Base-by-base conservation (phyloP, 2,888 invertebrate species). In the Eremobia ochroleuca region DNA sequence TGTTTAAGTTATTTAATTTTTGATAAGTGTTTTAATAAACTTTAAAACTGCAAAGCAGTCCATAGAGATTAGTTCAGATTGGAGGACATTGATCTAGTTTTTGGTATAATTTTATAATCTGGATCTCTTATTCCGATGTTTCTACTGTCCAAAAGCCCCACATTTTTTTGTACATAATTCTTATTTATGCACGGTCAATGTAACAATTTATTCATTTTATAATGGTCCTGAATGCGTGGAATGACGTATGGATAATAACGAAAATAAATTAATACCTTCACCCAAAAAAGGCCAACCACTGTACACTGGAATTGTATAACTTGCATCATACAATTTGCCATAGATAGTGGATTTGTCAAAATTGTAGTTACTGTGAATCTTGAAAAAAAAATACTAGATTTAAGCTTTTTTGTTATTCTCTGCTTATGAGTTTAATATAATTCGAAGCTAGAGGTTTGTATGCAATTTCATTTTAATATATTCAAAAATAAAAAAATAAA, bases 231-330 rank as follows among this genome's bases (percentile, higher is more conserved):
- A 79, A 87, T 89, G 86, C 79, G 84, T 90, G 91, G 73, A 83
- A 92, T 93, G 94, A 87, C 79, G 77, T 74, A 85, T 92, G 91
- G 75, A 89, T 58, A 79, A 78, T 88, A 91, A 93, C 89, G 89
- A 91, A 92, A 90, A 90, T 91, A 92, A 89, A 85, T 86, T 87
- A 92, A 92, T 95, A 95, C 95, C 95, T 94, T 92, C 92, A 93
- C 95, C 95, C 93, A 94, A 93, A 93, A 91, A 92, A 94, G 90
- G 91, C 87, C 80, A 90, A 89, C 59, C 73, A 83, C 90, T 90
- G 87, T 88, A 91, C 85, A 91, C 89, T 91, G 90, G 85, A 85
- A 83, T 74, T 80, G 73, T 73, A 72, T 77, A 85, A 86, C 71
- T 88, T 83, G 80, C 67, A 79, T 76, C 65, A 73, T 83, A 81